phyloP scores from a whole-genome alignment of 2,113 vertebrate genomes.

The Campylorhamphus procurvoides region DNA sequence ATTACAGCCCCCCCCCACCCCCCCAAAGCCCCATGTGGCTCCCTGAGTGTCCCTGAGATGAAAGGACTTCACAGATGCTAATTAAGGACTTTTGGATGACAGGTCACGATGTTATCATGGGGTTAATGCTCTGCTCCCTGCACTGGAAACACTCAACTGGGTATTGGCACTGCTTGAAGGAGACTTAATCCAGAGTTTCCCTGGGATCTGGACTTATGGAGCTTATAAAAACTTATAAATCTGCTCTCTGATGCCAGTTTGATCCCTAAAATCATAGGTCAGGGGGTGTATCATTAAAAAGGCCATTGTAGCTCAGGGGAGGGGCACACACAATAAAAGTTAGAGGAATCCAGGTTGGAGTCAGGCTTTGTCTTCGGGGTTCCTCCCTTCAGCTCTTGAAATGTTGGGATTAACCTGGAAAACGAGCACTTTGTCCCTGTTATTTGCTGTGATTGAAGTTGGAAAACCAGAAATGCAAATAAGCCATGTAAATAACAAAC shows the following conservation, averaged over 20 bases:
- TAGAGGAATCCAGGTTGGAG: neutral
- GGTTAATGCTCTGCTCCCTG: neutral
- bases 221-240: neutral
- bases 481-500: neutral
- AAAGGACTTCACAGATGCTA: neutral
- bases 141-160: neutral
- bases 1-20: neutral
- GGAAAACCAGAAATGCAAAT: neutral
- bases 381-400: neutral
- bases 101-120: neutral
- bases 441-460: neutral
- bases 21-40: neutral
- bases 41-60: neutral
- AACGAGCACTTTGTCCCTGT: fast-evolving
- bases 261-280: neutral
- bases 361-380: neutral
- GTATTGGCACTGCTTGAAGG: neutral
- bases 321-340: fast-evolving
- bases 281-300: neutral
- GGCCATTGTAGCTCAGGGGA: neutral
- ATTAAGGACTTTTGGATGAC: constrained; percentile 1
- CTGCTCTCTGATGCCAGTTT: neutral
- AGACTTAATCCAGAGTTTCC: neutral
- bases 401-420: neutral
- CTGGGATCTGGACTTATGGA: neutral